These are phyloP conservation scores for Cavia porcellus DNA, from an alignment of 2,113 vertebrate species.

Conservation along the genomic window DNA sequence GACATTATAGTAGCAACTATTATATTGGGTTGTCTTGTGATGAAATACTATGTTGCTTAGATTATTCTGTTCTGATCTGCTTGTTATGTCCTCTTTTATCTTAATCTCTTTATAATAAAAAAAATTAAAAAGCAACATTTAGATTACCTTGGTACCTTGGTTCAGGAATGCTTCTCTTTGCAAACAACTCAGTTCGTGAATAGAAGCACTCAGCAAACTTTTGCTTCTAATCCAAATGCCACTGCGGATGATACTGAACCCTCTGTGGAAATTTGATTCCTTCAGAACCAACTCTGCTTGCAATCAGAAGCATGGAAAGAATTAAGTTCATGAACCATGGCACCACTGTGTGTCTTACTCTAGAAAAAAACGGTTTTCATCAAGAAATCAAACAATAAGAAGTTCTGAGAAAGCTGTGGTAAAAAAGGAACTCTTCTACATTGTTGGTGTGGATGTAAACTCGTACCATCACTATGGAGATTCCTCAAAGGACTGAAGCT, in stretches of 20 bases:
- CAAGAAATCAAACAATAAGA: background rate
- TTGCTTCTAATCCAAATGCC: background rate
- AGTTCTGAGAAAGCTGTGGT: background rate
- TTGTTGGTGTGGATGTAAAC: background rate
- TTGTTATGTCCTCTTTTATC: too few relatives aligned
- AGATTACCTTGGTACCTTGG: background rate
- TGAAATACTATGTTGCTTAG: too few relatives aligned
- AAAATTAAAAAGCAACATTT: too few relatives aligned
- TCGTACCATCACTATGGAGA: background rate
- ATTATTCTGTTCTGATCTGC: too few relatives aligned
- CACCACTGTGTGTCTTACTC: background rate
- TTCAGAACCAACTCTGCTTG: background rate
- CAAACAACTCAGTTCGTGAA: background rate
- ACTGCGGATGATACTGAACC: background rate
- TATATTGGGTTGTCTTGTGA: too few relatives aligned
- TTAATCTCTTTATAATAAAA: too few relatives aligned
- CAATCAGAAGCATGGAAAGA: background rate
- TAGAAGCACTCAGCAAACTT: background rate
- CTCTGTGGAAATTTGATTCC: background rate
- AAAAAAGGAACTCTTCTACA: background rate
- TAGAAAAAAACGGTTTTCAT: background rate
- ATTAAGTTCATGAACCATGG: background rate
- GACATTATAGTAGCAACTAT: too few relatives aligned
- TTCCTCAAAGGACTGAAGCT: too few relatives aligned
- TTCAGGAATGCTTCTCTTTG: background rate